Base-by-base conservation (phyloP, 2,797 vertebrate genomes). In the Fundulus diaphanus region DNA sequence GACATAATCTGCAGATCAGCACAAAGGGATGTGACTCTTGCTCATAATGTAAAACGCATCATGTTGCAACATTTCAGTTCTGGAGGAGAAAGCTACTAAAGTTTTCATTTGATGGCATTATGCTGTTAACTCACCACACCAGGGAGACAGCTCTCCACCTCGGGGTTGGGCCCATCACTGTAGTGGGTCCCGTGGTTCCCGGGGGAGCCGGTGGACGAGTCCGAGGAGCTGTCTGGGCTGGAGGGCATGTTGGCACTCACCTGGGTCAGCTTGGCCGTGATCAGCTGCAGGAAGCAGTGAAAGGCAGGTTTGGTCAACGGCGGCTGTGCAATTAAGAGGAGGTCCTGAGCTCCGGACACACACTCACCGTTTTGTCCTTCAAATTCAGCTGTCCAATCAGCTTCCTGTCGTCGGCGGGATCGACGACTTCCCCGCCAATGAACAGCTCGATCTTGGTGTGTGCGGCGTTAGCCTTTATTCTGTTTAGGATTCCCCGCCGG, bases 231-330 rank as follows among this genome's bases (percentile, higher is more conserved):
- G 94, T 99, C 98, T 81, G 98, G 98, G 88, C 98, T 99, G 87
- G 98, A 99, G 93, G 98, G 98, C 97, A 99, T 99, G 93, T 99
- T 99, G 92, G 98, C 96, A 95, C 98, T 99, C 95, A 99, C 98
- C 93, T 99, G 98, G 72, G 98, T 99, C 87, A 99, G 96, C 95
- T 99, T 99, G 87, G 98, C 98, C 15, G 98, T 99, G 90, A 99
- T 99, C 91, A 99, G 93, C 98, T 99, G 88, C 68, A 80, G 6
- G 74, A 74, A 48, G 31, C 42, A n/a, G 77, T 9, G 15, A 48
- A 16, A 71, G 27, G 0, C 22, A 71, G 37, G 70, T 67, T 12
- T 33, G 72, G 20, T 77, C 37, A 79, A 73, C 27, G 35, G 31
- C 27, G 31, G 42, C 54, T 15, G n/a, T 37, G 33, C 1, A 73